These are phyloP conservation scores for Pseudomugil tenellus DNA, from an alignment of 2,797 vertebrate genomes.

Conservation along the genomic window DNA sequence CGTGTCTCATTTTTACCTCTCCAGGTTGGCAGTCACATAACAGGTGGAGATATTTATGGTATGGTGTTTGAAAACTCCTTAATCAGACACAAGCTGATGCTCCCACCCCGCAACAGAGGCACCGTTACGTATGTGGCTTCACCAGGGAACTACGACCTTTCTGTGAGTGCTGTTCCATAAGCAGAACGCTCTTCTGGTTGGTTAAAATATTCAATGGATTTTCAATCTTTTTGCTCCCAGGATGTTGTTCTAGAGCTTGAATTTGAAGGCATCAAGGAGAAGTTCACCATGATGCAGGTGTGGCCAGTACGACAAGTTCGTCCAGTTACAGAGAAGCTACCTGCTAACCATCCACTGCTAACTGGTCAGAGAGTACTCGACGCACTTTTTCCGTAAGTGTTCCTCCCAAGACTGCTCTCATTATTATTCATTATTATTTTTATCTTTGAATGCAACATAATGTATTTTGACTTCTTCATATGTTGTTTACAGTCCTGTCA, in stretches of 20 bases:
- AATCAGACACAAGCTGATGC: conserved; percentile 97
- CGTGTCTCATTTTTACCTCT: neutral
- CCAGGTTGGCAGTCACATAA: conserved; percentile 92
- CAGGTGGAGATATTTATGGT: conserved; percentile 85
- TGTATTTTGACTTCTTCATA: neutral
- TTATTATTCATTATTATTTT: neutral
- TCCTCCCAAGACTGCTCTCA: neutral
- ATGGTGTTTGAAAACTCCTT: conserved; percentile 90
- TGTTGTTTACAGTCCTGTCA: neutral
- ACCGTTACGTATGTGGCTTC: conserved; percentile 95
- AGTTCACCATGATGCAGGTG: conserved; percentile 96
- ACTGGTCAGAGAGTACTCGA: conserved; percentile 81
- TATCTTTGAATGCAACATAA: neutral
- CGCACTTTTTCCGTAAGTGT: conserved; percentile 95
- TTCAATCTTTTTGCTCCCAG: conserved; percentile 66
- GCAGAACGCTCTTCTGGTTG: neutral
- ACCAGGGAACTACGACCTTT: conserved; percentile 92
- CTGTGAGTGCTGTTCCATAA: conserved; percentile 82
- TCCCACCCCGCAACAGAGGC: conserved; percentile 92
- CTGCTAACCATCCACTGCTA: conserved; percentile 92
- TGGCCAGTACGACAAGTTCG: conserved; percentile 97
- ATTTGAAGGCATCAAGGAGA: conserved; percentile 96
- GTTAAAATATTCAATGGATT: neutral
- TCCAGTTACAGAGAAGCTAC: conserved; percentile 96
- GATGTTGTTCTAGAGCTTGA: conserved; percentile 97